Evolutionary conservation across 2,888 invertebrate genomes (phyloP).

Genomic region (Rutpela maculata): DNA sequence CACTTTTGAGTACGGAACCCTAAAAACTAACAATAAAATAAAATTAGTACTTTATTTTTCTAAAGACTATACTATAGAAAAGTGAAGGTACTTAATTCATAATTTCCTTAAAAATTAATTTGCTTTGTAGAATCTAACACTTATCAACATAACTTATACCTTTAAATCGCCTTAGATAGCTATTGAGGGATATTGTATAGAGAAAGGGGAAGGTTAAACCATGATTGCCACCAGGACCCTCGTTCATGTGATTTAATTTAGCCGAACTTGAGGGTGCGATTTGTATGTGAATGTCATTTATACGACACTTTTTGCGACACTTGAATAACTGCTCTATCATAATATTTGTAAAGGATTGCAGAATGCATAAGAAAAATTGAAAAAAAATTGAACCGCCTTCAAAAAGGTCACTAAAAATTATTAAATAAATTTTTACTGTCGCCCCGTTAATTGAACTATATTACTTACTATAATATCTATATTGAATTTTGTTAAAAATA

Average conservation of each 20-base stretch:
- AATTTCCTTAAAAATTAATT: neutral
- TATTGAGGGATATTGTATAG: neutral
- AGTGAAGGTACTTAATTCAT: neutral
- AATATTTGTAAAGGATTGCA: neutral
- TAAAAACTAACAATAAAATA: too few relatives aligned
- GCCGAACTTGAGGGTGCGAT: conserved; percentile 3
- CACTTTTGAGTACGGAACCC: too few relatives aligned
- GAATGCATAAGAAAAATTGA: too few relatives aligned
- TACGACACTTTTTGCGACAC: conserved; percentile 25
- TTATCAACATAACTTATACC: conserved; percentile 7
- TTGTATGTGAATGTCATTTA: conserved; percentile 27
- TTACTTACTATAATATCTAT: too few relatives aligned
- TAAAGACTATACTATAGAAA: too few relatives aligned
- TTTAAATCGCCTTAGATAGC: conserved; percentile 26
- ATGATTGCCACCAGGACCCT: conserved; percentile 59
- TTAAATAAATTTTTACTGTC: too few relatives aligned
- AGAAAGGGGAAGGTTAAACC: conserved; percentile 53
- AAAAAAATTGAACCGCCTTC: too few relatives aligned
- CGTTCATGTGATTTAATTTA: conserved; percentile 52
- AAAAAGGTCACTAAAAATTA: too few relatives aligned
- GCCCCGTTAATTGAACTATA: too few relatives aligned
- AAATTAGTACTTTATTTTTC: too few relatives aligned
- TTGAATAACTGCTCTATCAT: too few relatives aligned
- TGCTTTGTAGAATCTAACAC: neutral
- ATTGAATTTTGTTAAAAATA: too few relatives aligned